Evolutionary conservation across 2,888 invertebrate species (phyloP).

Genomic region (Urechis unicinctus): DNA sequence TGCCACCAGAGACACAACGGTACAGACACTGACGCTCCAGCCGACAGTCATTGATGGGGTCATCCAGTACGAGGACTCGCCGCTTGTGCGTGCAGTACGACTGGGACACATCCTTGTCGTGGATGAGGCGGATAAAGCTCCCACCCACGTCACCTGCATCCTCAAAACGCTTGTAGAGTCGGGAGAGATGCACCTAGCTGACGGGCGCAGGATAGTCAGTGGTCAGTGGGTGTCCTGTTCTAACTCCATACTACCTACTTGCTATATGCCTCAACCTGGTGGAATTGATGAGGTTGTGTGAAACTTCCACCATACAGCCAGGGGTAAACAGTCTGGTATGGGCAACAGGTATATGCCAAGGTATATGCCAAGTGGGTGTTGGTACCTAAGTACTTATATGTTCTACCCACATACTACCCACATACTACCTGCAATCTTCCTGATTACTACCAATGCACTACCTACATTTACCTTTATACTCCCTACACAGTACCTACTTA

Average conservation of each 20-base stretch:
- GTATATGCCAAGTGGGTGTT: too few relatives aligned
- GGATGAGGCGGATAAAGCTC: slow-evolving; percentile 97
- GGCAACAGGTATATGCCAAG: too few relatives aligned
- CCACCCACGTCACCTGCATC: slow-evolving; percentile 93
- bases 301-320: too few relatives aligned
- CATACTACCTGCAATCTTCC: too few relatives aligned
- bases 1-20: slow-evolving; percentile 75
- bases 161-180: slow-evolving; percentile 91
- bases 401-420: background rate
- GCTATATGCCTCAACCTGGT: too few relatives aligned
- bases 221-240: slow-evolving; percentile 23
- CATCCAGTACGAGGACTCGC: slow-evolving; percentile 88
- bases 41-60: slow-evolving; percentile 83
- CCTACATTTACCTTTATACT: too few relatives aligned
- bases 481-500: too few relatives aligned
- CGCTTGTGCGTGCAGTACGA: slow-evolving; percentile 78
- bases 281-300: too few relatives aligned
- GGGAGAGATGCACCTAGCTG: slow-evolving; percentile 90
- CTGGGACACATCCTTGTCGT: slow-evolving; percentile 79
- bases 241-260: background rate
- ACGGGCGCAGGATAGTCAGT: slow-evolving; percentile 78
- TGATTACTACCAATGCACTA: too few relatives aligned
- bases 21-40: slow-evolving; percentile 85
- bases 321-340: too few relatives aligned
- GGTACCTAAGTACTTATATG: background rate